A percentile compares a stretch with the other conserved stretches of the same genome.
These are phyloP conservation scores for Palythoa heliodiscus DNA, from an alignment of 92 coral and sea anemone genomes.

Conservation along the genomic window DNA sequence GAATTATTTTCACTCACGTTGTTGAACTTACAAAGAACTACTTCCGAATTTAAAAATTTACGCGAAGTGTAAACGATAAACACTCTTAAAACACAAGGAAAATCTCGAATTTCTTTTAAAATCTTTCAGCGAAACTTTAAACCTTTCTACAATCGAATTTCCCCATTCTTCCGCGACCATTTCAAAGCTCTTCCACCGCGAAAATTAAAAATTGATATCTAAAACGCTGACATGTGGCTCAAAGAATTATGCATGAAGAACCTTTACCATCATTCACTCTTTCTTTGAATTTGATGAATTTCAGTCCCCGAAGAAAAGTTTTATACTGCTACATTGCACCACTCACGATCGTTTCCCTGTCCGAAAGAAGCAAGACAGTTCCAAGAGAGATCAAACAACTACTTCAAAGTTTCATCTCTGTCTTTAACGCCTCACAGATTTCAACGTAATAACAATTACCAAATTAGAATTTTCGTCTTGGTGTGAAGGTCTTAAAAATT, in stretches of 20 bases:
- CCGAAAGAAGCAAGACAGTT: not conserved
- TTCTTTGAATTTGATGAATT: conserved; percentile 9
- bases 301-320: conserved; percentile 1
- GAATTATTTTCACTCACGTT: not conserved
- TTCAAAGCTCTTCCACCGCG: conserved; percentile 43
- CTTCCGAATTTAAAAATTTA: conserved; percentile 30
- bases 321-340: not conserved
- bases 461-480: conserved; percentile 43
- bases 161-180: conserved; percentile 34
- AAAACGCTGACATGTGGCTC: conserved; percentile 93
- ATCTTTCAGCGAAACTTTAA: not conserved
- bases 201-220: conserved; percentile 92
- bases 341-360: not conserved
- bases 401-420: conserved; percentile 18
- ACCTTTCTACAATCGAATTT: conserved; percentile 1
- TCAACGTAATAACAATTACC: conserved; percentile 76
- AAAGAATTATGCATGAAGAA: conserved; percentile 89
- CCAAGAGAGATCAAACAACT: not conserved
- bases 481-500: conserved; percentile 7
- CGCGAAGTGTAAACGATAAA: not conserved
- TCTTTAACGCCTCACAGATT: conserved; percentile 79
- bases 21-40: not conserved
- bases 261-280: conserved; percentile 23
- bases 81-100: not conserved
- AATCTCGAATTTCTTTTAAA: not conserved